phyloP scores from a whole-genome alignment of 2,888 invertebrate species.

The Eupithecia inturbata region DNA sequence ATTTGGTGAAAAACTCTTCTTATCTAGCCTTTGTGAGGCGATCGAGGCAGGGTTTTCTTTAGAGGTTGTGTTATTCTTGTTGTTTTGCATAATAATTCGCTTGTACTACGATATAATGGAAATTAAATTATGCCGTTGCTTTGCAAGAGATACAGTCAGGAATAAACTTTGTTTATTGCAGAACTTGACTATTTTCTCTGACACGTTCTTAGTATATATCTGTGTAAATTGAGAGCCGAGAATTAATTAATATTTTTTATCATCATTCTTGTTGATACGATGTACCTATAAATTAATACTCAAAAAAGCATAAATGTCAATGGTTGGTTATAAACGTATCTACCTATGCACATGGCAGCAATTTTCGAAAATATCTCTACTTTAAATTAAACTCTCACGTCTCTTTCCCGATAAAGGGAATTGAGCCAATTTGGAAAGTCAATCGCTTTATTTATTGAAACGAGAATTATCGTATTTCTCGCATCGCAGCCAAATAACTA shows the following conservation, averaged over 20 bases:
- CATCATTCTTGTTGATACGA: neutral
- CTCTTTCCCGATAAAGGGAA: conserved; percentile 17
- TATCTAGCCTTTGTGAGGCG: conserved; percentile 56
- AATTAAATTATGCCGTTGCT: conserved; percentile 7
- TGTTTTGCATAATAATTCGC: conserved; percentile 38
- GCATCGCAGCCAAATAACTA: conserved; percentile 12
- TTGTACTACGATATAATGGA: neutral
- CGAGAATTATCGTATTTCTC: conserved; percentile 11
- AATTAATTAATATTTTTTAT: neutral
- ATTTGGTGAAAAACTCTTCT: conserved; percentile 62
- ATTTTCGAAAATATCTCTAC: neutral
- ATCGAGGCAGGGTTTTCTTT: conserved; percentile 46
- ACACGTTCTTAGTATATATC: neutral
- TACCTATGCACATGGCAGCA: neutral
- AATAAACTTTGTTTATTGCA: neutral
- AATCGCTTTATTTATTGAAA: conserved; percentile 27
- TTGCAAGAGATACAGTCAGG: neutral
- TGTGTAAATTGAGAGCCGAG: neutral
- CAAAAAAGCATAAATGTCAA: neutral
- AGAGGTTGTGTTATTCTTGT: conserved; percentile 32
- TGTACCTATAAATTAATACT: neutral
- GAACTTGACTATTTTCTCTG: neutral
- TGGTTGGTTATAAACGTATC: neutral
- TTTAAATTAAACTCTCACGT: neutral
- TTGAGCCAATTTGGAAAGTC: conserved; percentile 21